Conservation (phyloP, 2,888 invertebrate genomes). For the Calliphora vomitoria region DNA sequence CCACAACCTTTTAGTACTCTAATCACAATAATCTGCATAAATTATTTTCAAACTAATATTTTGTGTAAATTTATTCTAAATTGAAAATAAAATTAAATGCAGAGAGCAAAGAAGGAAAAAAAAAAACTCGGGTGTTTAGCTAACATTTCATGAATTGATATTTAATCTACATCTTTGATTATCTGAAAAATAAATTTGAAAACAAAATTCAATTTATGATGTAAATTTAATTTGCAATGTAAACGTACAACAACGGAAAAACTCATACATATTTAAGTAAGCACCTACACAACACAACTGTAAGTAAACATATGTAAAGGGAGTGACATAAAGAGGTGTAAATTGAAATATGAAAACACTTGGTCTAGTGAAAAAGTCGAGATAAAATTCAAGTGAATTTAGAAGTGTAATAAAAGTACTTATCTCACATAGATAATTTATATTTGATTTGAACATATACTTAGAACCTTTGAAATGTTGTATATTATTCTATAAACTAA, state of each 20-base stretch:
- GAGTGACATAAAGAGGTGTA: not conserved
- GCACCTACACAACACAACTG: constrained; percentile 23
- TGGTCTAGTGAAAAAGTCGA: too few relatives aligned
- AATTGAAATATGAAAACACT: not conserved
- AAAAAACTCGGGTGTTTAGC: constrained; percentile 27
- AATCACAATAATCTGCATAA: constrained; percentile 62
- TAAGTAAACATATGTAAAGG: constrained; percentile 1
- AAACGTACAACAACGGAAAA: constrained; percentile 34
- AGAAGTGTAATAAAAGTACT: too few relatives aligned
- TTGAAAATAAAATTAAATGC: constrained; percentile 54
- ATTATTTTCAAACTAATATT: constrained; percentile 44
- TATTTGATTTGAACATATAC: too few relatives aligned
- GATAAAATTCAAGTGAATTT: too few relatives aligned
- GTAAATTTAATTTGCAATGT: constrained; percentile 68
- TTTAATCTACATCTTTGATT: constrained; percentile 73
- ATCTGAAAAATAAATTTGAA: constrained; percentile 68
- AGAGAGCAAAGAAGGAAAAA: not conserved
- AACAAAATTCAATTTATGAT: constrained; percentile 72
- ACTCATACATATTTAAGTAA: constrained; percentile 71
- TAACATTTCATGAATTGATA: constrained; percentile 71
- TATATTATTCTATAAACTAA: too few relatives aligned
- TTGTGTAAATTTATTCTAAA: constrained; percentile 66
- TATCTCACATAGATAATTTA: too few relatives aligned
- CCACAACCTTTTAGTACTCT: constrained; percentile 39
- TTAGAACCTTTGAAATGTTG: too few relatives aligned